Evolutionary conservation across 2,797 vertebrate genomes (phyloP), one percentile per base, ranked within the genome.

Genomic region (Sphaeramia orbicularis): DNA sequence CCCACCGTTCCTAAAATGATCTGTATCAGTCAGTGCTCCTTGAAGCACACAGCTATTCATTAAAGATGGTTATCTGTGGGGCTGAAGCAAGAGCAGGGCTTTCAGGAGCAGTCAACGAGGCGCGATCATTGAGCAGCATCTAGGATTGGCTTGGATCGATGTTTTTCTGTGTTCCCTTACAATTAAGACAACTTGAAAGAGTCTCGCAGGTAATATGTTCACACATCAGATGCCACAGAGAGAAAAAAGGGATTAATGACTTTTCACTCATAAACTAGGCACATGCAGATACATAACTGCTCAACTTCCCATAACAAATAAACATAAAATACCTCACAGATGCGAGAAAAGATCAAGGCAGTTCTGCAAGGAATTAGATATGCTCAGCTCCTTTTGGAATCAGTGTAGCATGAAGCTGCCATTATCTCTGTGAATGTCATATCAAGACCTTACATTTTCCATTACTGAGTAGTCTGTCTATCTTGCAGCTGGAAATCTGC

Each of bases 31-130:
- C 78, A 81, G 78, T 86, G 78, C 91, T 92, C 83, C 89, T 91
- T 84, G 71, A 87, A 89, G 92, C 92, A 87, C 91, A 91, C 84
- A 93, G 86, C 90, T 91, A 92, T 94, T 94, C 94, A 94, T 95
- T 95, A 94, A 91, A 94, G 93, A 94, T 94, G 76, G 72, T 89
- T 93, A 94, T 95, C 94, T 35, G 16, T 0, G 0, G 74, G 78
- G 70, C 66, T 83, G 77, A 86, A 81, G 85, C 61, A 89, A 88
- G 89, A 84, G 77, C 74, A 15, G 55, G 58, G 80, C 89, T 92
- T 92, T 91, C 80, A 85, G 72, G 83, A 73, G 87, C 84, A 91
- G 71, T 78, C 83, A 81, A 78, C 65, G 68, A 67, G 68, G 80
- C 74, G 9, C 87, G 83, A 90, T 92, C 90, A 62, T 70, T 68